Base-by-base conservation (phyloP, 2,888 invertebrate genomes). In the Anodontia alba region DNA sequence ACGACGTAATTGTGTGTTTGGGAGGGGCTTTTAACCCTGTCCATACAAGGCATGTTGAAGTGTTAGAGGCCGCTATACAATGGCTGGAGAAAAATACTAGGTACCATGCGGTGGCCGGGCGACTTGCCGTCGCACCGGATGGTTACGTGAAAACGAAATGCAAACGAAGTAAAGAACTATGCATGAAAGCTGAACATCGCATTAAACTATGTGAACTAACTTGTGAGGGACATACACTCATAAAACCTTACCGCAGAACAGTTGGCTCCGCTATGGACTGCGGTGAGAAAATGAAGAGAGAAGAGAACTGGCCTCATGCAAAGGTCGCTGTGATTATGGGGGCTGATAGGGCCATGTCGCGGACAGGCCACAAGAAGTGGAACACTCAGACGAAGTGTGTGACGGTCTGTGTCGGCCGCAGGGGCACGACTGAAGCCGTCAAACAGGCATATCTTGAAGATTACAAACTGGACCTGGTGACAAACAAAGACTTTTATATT, bases 301-400 rank as follows among this genome's bases (percentile, higher is more conserved):
- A 85, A 3, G 42, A 29, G 23, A 43, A 66, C 10, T 43, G 29
- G n/a, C 43, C 43, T 12, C 12, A 69, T 33, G 67, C 75, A 7
- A 43, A 73, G 26, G 57, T 84, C 0, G 83, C 79, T 29, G 78
- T 83, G 0, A 76, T 86, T 12, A 43, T 83, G 10, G 87, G 87
- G 12, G 85, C 87, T 17, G 87, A 87, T 70, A 33, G 87, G 67
- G 87, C 87, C 3, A 31, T 83, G 33, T 80, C 72, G 42, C 78
- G 73, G 31, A 67, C 77, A 2, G 83, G 85, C 0, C 36, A 66
- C 23, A 80, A 79, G 1, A 87, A 83, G 69, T 87, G 87, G 87
- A 79, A 74, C 12, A 77, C 54, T 42, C 67, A 78, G 3, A 33
- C 31, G 15, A 67, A 71, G 29, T 49, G 68, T 17, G 46, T 81